These are phyloP conservation scores for Psittacula derbiana DNA, from an alignment of 2,797 vertebrate species.

Conservation along the genomic window DNA sequence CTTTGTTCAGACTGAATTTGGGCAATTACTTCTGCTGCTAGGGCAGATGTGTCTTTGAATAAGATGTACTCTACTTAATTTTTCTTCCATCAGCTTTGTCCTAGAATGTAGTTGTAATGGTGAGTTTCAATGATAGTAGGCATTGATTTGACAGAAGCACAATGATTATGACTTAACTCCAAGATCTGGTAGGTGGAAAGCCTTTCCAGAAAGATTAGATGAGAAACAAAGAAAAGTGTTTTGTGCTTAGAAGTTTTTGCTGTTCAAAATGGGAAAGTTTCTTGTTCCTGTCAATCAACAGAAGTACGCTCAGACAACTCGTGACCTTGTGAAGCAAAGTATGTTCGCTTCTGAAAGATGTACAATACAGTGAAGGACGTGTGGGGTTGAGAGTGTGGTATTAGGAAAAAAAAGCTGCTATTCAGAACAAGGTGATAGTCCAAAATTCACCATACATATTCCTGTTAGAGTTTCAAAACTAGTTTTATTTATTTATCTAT, in stretches of 20 bases:
- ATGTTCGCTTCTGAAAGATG: background rate
- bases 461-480: background rate
- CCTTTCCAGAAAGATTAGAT: background rate
- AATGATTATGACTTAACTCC: background rate
- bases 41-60: background rate
- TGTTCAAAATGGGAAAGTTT: background rate
- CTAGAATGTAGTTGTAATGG: background rate
- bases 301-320: background rate
- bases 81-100: background rate
- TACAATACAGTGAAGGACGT: background rate
- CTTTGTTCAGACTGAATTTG: background rate
- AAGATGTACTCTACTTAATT: background rate
- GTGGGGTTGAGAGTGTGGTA: background rate
- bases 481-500: background rate
- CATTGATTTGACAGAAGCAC: constrained; percentile 16
- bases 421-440: background rate
- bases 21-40: background rate
- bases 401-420: background rate
- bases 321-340: background rate
- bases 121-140: constrained; percentile 3
- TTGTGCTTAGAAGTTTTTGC: background rate
- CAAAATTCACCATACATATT: background rate
- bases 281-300: background rate
- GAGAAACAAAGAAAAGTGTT: background rate
- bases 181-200: constrained; percentile 1